phyloP scores from a whole-genome alignment of 2,113 vertebrate genomes.

The Triplophysa tibetana region DNA sequence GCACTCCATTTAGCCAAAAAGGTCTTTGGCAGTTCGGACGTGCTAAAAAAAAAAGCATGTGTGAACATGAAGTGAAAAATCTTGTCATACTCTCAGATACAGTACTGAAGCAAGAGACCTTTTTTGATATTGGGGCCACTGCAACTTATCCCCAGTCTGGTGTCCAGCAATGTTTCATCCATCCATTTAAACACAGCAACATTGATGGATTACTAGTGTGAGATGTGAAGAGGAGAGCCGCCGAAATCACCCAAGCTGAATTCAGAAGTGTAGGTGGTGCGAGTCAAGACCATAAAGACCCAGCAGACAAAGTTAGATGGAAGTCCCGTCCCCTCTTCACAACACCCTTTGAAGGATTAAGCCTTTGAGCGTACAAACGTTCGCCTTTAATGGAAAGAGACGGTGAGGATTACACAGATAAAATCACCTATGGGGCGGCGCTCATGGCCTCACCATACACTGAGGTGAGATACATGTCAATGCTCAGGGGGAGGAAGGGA shows the following conservation, averaged over 20 bases:
- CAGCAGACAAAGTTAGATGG: constrained; percentile 33
- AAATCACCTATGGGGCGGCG: constrained; percentile 22
- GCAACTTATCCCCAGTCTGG: background rate
- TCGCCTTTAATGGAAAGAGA: constrained; percentile 34
- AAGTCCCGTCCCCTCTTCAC: constrained; percentile 15
- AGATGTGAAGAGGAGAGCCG: constrained; percentile 24
- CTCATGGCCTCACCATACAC: constrained; percentile 14
- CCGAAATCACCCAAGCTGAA: constrained; percentile 8
- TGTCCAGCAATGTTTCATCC: background rate
- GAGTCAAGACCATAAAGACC: constrained; percentile 22
- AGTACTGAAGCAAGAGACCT: background rate
- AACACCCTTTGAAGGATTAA: constrained; percentile 21
- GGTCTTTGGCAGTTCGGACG: background rate
- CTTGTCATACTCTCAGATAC: background rate
- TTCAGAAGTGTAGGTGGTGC: constrained; percentile 18
- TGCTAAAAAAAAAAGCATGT: background rate
- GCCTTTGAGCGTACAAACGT: constrained; percentile 11
- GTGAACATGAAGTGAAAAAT: background rate
- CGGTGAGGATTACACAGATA: constrained; percentile 31
- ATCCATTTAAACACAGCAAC: constrained; percentile 3
- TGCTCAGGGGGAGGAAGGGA: constrained; percentile 21
- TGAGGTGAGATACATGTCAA: constrained; percentile 26
- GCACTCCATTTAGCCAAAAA: background rate
- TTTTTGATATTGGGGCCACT: background rate
- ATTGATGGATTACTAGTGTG: constrained; percentile 23